Evolutionary conservation across 2,113 vertebrate species (phyloP), one percentile per base, ranked within the genome.

Genomic region (Heterochromis multidens): DNA sequence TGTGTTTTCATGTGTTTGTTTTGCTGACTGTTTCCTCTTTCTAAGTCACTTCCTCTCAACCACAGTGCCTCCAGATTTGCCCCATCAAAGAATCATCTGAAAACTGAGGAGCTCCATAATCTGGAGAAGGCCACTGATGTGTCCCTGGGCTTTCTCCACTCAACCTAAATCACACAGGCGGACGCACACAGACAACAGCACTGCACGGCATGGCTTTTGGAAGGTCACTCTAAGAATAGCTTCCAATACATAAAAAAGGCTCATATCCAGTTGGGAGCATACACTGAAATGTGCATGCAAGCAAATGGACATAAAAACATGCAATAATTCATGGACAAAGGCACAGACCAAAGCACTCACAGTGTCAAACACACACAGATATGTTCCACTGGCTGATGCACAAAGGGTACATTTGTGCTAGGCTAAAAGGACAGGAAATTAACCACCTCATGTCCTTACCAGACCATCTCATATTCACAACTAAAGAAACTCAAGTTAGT

Each of bases 171-270:
- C 95, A 95, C 91, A 91, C 92, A 91, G 90, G 76, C 91, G 82
- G 88, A 43, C 92, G 87, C 93, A 94, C 94, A 92, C 88, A 92
- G 84, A 95, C 89, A 94, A 94, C 93, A 81, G 88, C 54, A 86
- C 91, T 61, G 87, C 79, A 88, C 84, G 87, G 76, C 90, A 84
- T 57, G 74, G 91, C 93, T 93, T 92, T 89, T 52, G 88, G 91
- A 95, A 93, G 94, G 94, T 95, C 95, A 94, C 88, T 87, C 94
- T 87, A 92, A 94, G 91, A 95, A 95, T 95, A 96, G 91, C 84
- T 86, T 87, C 88, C 57, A 59, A 84, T 86, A 81, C 37, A 74
- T 87, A 77, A 91, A 90, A 33, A 67, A 29, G 16, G 58, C n/a
- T 62, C 57, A 11, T 31, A 83, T 60, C 61, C 81, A 76, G 56